Conservation (phyloP, 2,888 invertebrate genomes). For the Dynastes grantii region DNA sequence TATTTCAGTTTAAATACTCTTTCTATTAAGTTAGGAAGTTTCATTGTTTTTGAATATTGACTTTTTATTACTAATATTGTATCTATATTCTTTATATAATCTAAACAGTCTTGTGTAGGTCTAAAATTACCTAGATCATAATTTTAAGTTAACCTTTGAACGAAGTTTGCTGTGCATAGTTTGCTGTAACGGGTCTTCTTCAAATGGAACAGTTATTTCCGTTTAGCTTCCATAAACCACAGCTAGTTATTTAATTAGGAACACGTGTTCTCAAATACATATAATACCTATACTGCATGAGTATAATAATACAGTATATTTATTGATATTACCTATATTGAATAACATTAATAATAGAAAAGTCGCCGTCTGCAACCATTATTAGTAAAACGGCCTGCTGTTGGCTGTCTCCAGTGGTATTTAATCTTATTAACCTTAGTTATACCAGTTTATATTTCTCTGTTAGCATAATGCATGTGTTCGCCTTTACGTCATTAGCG, state of each 20-base stretch:
- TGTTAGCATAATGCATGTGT: slow-evolving; percentile 17
- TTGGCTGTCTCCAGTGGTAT: slow-evolving; percentile 30
- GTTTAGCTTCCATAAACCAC: background rate
- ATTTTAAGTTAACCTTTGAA: background rate
- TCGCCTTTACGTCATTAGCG: slow-evolving; percentile 34
- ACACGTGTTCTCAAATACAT: too few species aligned
- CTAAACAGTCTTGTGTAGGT: background rate
- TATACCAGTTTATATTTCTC: slow-evolving; percentile 41
- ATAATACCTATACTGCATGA: too few species aligned
- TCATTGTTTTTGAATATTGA: too few species aligned
- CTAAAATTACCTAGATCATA: background rate
- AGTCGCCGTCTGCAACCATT: background rate
- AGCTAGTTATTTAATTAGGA: too few species aligned
- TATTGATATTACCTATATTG: too few species aligned
- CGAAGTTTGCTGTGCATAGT: background rate
- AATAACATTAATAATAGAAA: slow-evolving; percentile 1
- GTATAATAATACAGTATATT: too few species aligned
- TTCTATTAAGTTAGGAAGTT: too few species aligned
- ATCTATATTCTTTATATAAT: too few species aligned
- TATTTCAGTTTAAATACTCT: too few species aligned
- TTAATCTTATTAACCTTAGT: slow-evolving; percentile 51
- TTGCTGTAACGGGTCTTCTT: background rate
- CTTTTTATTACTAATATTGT: too few species aligned
- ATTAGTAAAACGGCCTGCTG: slow-evolving; percentile 10
- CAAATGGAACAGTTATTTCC: background rate